Evolutionary conservation across 1,140 invertebrate genomes (phyloP).

Genomic region (Copidosoma floridanum): DNA sequence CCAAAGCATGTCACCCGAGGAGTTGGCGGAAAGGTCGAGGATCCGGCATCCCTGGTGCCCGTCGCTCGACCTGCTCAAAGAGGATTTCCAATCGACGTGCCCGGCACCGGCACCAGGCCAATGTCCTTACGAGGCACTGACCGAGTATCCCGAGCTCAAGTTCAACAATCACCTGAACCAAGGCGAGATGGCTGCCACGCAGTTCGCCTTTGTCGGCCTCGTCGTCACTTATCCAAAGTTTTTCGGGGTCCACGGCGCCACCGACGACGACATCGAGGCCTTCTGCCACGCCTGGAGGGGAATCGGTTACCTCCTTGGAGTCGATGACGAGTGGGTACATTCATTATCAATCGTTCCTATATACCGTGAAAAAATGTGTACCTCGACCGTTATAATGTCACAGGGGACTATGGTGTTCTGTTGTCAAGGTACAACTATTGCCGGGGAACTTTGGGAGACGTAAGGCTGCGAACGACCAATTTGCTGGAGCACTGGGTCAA

Average conservation of each 20-base stretch:
- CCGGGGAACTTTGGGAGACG: constrained; percentile 48
- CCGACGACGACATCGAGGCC: constrained; percentile 64
- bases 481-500: constrained; percentile 44
- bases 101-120: constrained; percentile 28
- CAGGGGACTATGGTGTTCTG: too few species aligned
- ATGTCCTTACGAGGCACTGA: constrained; percentile 48
- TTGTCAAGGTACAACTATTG: constrained; percentile 61
- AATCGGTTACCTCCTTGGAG: constrained; percentile 74
- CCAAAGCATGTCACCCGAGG: constrained; percentile 18
- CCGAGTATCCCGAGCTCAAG: constrained; percentile 55
- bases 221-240: constrained; percentile 62
- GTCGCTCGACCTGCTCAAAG: constrained; percentile 26
- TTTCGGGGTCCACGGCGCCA: constrained; percentile 61
- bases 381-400: too few species aligned
- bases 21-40: constrained; percentile 30
- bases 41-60: constrained; percentile 55
- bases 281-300: constrained; percentile 79
- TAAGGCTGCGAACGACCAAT: constrained; percentile 45
- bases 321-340: constrained; percentile 67
- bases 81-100: constrained; percentile 33
- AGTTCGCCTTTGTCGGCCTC: constrained; percentile 78
- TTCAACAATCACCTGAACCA: constrained; percentile 57
- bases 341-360: background rate
- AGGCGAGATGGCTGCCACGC: constrained; percentile 75
- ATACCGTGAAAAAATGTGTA: constrained; percentile 30